Percentiles rank a stretch among this genome's conserved stretches.
Conservation (phyloP, 1,140 invertebrate genomes). For the Drosophila repletoides region DNA sequence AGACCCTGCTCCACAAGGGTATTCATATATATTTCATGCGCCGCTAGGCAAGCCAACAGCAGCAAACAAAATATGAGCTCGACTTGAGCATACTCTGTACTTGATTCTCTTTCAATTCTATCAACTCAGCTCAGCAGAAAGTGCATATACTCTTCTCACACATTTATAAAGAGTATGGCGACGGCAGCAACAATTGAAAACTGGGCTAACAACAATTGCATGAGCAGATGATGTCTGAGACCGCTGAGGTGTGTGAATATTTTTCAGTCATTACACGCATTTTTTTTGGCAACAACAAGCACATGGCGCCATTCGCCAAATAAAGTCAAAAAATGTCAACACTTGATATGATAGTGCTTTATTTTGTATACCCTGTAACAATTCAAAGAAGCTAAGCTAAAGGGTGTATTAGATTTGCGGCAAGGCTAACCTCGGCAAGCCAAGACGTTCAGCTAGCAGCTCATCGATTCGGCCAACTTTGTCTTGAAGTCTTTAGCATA, state of each 20-base stretch:
- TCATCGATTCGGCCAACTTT: too few species aligned
- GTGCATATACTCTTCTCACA: too few species aligned
- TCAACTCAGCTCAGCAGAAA: slow-evolving; percentile 1
- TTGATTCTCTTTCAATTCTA: slow-evolving; percentile 4
- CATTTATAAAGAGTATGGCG: too few species aligned
- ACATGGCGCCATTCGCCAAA: slow-evolving; percentile 53
- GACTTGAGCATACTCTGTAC: too few species aligned
- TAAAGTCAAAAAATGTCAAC: slow-evolving; percentile 75
- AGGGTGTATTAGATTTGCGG: background rate
- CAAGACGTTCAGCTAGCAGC: too few species aligned
- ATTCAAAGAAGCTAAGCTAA: background rate
- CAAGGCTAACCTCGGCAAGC: too few species aligned
- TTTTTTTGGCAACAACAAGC: slow-evolving; percentile 59
- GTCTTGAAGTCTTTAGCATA: too few species aligned
- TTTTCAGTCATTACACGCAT: slow-evolving; percentile 72
- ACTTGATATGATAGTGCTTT: slow-evolving; percentile 53
- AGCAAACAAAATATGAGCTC: too few species aligned
- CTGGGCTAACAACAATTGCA: slow-evolving; percentile 71
- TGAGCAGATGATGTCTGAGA: slow-evolving; percentile 25
- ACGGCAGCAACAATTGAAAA: slow-evolving; percentile 46
- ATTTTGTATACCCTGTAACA: slow-evolving; percentile 3
- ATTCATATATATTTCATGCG: slow-evolving; percentile 34
- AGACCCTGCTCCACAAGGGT: background rate
- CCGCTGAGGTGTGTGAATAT: slow-evolving; percentile 71
- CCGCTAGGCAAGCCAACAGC: slow-evolving; percentile 21